Evolutionary conservation across 1,140 invertebrate species (phyloP), one percentile per base, ranked within the genome.

Genomic region (Heterodera carotae): DNA sequence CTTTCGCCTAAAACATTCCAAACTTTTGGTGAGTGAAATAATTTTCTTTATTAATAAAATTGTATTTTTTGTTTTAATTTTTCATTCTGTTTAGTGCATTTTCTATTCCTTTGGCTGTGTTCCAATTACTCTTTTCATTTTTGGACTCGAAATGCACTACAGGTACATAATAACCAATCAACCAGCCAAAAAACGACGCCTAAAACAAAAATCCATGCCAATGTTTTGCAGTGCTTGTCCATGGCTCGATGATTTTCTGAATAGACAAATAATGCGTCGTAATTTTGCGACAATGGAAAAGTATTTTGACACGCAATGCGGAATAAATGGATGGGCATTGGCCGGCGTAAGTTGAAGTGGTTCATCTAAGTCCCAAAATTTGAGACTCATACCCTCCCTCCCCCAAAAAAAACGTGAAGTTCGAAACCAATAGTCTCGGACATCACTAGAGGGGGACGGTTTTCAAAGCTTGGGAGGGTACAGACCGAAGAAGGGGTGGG

Each of bases 121-220:
- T 39, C 84, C 84, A 1, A 80, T 87, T 64, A 69, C 85, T 6
- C 75, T 86, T 7, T 84, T 86, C 48, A 84, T 86, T 33, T 86
- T 86, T 68, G 84, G 84, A 4, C 79, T 86, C 15, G 85, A 86
- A 80, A 86, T 86, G 84, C 84, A 86, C 60, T 86, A 86, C 76
- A 81, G 67, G 67, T 69, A 25, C 2, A 31, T 6, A 39, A 39
- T n/a, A 27, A n/a, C n/a, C 29, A 31, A 67, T 67, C 34, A 33
- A n/a, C n/a, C n/a, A n/a, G n/a, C n/a, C n/a, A n/a, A n/a, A n/a
- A n/a, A n/a, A n/a, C n/a, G n/a, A n/a, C n/a, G n/a, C n/a, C 34
- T 12, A 15, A 25, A 18, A 15, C 31, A 67, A 18, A 67, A 18
- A n/a, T n/a, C n/a, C 2, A 1, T 2, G 3, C 31, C 64, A n/a